Evolutionary conservation across 2,797 vertebrate species (phyloP), one percentile per base, ranked within the genome.

Genomic region (Pelobates cultripes): DNA sequence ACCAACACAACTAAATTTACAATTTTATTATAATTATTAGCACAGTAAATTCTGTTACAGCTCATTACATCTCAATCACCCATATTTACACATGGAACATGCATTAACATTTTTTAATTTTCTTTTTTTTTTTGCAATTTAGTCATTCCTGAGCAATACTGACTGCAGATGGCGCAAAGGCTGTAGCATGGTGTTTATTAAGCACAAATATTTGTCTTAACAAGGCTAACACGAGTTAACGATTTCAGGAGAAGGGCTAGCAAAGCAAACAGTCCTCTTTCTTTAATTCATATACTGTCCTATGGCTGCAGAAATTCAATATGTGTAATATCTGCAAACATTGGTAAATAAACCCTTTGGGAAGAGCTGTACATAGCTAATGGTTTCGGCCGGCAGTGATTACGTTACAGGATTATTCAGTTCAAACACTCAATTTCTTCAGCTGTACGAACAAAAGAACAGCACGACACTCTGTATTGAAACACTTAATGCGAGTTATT

Each of bases 331-430:
- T 53, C 70, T 73, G 43, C 40, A 43, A 64, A 66, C 70, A 17
- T 40, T 47, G 4, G 57, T 51, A 12, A 66, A 45, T 17, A 66
- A 66, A 79, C 43, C 77, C 53, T 53, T 44, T 14, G 13, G 78
- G 44, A 45, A 66, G 70, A 43, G 44, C 42, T 4, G 68, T 17
- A 60, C 53, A 17, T 9, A 61, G 67, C 70, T 55, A 64, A 66
- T 66, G 63, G 44, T 73, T 53, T 53, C 60, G 53, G 70, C 45
- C 60, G 14, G 0, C 45, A 43, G 70, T 66, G 60, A 79, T 79
- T 73, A 73, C 14, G 63, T 79, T 41, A 28, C 45, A 28, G 70
- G 70, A 64, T 79, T 79, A 79, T 43, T 28, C 78, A 66, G 47
- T 73, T 14, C 70, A 79, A 73, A 73, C 60, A 43, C 53, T 60